phyloP scores from a whole-genome alignment of 1,140 invertebrate species.

The Trichomalopsis sarcophagae region DNA sequence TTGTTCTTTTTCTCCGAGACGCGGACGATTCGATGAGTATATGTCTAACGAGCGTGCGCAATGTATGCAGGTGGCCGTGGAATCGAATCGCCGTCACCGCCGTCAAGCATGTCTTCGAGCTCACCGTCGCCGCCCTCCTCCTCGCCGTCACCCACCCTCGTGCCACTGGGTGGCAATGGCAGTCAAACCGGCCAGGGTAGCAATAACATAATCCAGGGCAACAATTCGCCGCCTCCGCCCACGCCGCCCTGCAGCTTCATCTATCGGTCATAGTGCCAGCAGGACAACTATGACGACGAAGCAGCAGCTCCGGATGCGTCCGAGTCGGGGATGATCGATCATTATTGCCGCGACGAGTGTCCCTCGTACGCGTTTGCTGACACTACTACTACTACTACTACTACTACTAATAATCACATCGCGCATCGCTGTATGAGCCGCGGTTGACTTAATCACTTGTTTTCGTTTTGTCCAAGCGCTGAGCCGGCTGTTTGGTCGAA shows the following conservation, averaged over 20 bases:
- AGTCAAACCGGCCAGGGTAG: slow-evolving; percentile 33
- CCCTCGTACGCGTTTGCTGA: not conserved
- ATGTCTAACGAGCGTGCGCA: not conserved
- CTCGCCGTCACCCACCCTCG: slow-evolving; percentile 71
- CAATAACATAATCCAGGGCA: slow-evolving; percentile 15
- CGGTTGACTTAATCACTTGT: slow-evolving; percentile 27
- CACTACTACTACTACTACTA: slow-evolving; percentile 21
- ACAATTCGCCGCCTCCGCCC: slow-evolving; percentile 77
- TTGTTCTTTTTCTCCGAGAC: not conserved
- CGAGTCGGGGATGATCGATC: not conserved
- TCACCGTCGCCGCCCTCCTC: slow-evolving; percentile 75
- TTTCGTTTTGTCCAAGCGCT: not conserved
- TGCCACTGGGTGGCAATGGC: slow-evolving; percentile 65
- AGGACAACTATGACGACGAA: not conserved
- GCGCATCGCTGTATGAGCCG: slow-evolving; percentile 36
- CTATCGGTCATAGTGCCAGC: slow-evolving; percentile 77
- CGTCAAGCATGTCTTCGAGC: slow-evolving; percentile 72
- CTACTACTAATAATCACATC: slow-evolving; percentile 32
- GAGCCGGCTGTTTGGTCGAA: not conserved
- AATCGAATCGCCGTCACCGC: slow-evolving; percentile 71
- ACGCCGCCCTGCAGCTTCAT: slow-evolving; percentile 80
- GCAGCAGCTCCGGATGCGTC: not conserved
- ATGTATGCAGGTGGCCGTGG: slow-evolving; percentile 64
- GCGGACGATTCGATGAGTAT: not conserved
- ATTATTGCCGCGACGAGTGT: slow-evolving; percentile 22